phyloP scores from a whole-genome alignment of 1,140 invertebrate genomes.

The Lepidostoma basale region DNA sequence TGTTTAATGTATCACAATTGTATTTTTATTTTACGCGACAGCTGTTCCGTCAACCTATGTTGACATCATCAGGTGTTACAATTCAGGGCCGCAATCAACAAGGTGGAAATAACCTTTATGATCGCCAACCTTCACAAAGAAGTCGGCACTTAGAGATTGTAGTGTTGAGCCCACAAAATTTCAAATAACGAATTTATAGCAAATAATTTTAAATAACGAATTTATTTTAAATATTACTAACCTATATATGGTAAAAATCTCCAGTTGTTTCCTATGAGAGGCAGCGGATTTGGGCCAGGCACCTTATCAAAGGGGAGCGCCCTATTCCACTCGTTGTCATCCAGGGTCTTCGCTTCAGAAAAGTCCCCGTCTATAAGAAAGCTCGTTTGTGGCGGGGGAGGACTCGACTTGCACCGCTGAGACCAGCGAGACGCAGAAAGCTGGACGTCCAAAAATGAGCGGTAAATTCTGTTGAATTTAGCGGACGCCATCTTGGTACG shows the following conservation, averaged over 20 bases:
- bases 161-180: no score
- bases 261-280: constrained; percentile 81
- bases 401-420: constrained; percentile 6
- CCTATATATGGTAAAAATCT: constrained; percentile 69
- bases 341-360: neutral
- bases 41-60: no score
- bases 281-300: constrained; percentile 77
- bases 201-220: no score
- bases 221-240: no score
- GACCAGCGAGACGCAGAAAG: neutral
- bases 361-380: neutral
- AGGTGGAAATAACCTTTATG: no score
- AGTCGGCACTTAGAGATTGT: no score
- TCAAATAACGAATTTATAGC: no score
- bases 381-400: constrained; percentile 4
- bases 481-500: neutral
- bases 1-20: no score
- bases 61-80: no score
- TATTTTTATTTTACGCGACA: no score
- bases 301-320: constrained; percentile 62
- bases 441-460: neutral
- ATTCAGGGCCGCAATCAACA: no score
- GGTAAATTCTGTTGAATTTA: neutral
- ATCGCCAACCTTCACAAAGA: no score
- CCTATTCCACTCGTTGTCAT: constrained; percentile 43